These are phyloP conservation scores for Gorsachius goisagi DNA, from an alignment of 2,113 vertebrate species.

Conservation along the genomic window DNA sequence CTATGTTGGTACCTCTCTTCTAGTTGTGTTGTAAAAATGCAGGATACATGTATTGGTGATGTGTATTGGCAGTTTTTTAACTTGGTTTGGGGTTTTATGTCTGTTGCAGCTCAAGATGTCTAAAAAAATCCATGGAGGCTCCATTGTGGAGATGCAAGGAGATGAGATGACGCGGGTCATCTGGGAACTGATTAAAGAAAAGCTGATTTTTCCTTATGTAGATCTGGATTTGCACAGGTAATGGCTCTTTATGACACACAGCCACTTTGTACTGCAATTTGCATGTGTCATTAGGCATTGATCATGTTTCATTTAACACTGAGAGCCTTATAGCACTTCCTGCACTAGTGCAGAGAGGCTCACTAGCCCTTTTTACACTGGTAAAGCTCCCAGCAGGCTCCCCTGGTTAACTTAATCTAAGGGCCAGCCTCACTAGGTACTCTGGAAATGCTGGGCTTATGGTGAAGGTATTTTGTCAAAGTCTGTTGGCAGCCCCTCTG, in stretches of 20 bases:
- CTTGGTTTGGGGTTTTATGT: neutral
- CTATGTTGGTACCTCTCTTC: neutral
- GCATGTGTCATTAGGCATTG: neutral
- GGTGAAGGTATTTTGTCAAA: neutral
- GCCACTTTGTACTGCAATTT: neutral
- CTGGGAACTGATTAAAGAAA: slow-evolving; percentile 98
- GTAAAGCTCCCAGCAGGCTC: neutral
- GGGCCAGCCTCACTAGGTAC: neutral
- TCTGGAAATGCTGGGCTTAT: neutral
- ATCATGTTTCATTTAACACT: neutral
- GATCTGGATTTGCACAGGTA: slow-evolving; percentile 96
- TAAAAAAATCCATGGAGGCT: slow-evolving; percentile 89
- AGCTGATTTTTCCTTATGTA: slow-evolving; percentile 94
- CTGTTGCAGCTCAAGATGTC: slow-evolving; percentile 82
- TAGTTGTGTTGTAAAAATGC: neutral
- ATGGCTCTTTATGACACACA: neutral
- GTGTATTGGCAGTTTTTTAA: neutral
- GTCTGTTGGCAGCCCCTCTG: neutral
- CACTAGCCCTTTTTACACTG: neutral
- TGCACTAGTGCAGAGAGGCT: neutral
- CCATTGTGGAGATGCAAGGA: slow-evolving; percentile 98
- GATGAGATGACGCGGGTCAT: slow-evolving; percentile 98
- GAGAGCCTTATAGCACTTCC: neutral
- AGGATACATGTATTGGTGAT: neutral
- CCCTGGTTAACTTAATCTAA: neutral